Conservation (phyloP, 1,140 invertebrate species). For the Paramacrobiotus metropolitanus region DNA sequence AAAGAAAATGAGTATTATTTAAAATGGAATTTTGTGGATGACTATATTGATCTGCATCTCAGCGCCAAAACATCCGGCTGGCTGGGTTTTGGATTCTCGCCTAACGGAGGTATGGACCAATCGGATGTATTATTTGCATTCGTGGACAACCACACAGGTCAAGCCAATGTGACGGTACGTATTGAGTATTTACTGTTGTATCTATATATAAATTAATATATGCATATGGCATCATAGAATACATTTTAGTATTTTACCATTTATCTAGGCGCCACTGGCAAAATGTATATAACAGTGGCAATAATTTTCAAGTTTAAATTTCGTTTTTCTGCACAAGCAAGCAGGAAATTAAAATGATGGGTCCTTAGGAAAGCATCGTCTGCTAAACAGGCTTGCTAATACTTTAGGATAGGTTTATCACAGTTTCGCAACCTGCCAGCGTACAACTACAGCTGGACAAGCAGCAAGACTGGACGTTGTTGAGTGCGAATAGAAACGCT, state of each 20-base stretch:
- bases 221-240: too few relatives aligned
- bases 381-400: not conserved
- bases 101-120: not conserved
- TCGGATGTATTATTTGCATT: not conserved
- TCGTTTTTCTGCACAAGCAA: not conserved
- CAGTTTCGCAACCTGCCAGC: not conserved
- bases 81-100: not conserved
- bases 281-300: not conserved
- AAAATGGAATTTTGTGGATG: not conserved
- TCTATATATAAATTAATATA: too few relatives aligned
- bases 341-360: not conserved
- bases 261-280: not conserved
- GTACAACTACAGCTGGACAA: not conserved
- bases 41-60: not conserved
- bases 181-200: not conserved
- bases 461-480: not conserved
- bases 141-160: not conserved
- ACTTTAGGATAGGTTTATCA: not conserved
- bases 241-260: too few relatives aligned
- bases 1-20: too few relatives aligned
- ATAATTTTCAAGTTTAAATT: not conserved
- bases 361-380: not conserved
- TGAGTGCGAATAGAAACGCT: not conserved
- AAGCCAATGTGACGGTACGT: not conserved
- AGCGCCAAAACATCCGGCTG: not conserved